Conservation (phyloP, 2,888 invertebrate species). For the Philaethria dido region DNA sequence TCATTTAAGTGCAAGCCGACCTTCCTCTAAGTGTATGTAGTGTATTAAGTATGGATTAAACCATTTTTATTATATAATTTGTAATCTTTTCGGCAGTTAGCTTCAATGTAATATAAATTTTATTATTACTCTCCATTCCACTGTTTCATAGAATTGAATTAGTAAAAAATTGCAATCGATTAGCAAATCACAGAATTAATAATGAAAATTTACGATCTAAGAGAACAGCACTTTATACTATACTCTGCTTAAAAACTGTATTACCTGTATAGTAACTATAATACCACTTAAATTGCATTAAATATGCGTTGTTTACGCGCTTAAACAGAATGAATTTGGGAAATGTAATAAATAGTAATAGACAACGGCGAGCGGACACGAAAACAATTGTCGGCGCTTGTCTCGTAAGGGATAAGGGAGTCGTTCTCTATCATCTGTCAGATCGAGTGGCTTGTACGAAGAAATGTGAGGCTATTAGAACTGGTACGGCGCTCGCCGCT, state of each 20-base stretch:
- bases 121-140: no score
- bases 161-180: neutral
- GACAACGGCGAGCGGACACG: constrained; percentile 19
- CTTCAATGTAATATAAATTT: no score
- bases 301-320: neutral
- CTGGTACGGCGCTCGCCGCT: constrained; percentile 54
- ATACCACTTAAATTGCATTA: constrained; percentile 13
- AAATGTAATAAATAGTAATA: constrained; percentile 23
- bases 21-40: no score
- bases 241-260: no score
- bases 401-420: constrained; percentile 27
- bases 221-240: neutral
- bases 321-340: neutral
- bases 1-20: no score
- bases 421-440: constrained; percentile 65
- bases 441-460: constrained; percentile 66
- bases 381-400: constrained; percentile 26
- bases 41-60: no score
- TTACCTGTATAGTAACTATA: no score
- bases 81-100: no score
- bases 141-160: no score
- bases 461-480: constrained; percentile 75
- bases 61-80: no score
- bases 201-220: neutral
- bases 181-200: neutral